phyloP scores from a whole-genome alignment of 2,888 invertebrate species.

The Gymnocheta viridis region DNA sequence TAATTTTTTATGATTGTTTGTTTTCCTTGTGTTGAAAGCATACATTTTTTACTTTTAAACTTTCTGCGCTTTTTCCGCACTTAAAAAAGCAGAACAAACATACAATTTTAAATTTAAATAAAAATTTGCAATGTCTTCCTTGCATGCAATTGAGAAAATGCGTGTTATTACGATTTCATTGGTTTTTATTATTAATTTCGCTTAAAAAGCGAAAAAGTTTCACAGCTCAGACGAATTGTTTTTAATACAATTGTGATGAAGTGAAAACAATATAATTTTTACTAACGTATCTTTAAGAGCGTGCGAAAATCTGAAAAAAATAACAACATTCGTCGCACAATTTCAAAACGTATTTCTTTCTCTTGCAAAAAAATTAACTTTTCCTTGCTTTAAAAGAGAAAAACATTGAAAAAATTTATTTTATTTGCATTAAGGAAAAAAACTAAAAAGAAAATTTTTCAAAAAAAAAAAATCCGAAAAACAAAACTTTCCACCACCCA shows the following conservation, averaged over 20 bases:
- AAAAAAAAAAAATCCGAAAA: slow-evolving; percentile 1
- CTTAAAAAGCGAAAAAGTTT: slow-evolving; percentile 68
- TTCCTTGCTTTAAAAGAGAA: slow-evolving; percentile 35
- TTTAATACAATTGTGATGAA: slow-evolving; percentile 36
- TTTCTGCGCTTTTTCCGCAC: slow-evolving; percentile 23
- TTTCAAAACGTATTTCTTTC: not conserved
- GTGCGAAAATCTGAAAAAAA: slow-evolving; percentile 68
- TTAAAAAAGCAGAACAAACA: slow-evolving; percentile 23
- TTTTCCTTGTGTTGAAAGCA: not conserved
- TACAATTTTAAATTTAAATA: slow-evolving; percentile 10
- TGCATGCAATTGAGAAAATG: slow-evolving; percentile 59
- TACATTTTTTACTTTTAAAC: slow-evolving; percentile 26
- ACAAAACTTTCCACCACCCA: slow-evolving; percentile 63
- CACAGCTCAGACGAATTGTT: slow-evolving; percentile 30
- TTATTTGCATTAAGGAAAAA: slow-evolving; percentile 38
- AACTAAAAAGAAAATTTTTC: slow-evolving; percentile 13
- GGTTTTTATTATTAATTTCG: slow-evolving; percentile 50
- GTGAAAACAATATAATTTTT: slow-evolving; percentile 60
- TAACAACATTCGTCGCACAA: slow-evolving; percentile 59
- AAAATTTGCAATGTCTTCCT: slow-evolving; percentile 16
- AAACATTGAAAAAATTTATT: slow-evolving; percentile 33
- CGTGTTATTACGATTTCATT: slow-evolving; percentile 65
- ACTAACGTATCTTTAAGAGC: slow-evolving; percentile 50
- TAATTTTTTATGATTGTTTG: not conserved
- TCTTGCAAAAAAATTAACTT: slow-evolving; percentile 13